Base-by-base conservation (phyloP, 2,888 invertebrate genomes). In the Pachliopta kotzebuea region DNA sequence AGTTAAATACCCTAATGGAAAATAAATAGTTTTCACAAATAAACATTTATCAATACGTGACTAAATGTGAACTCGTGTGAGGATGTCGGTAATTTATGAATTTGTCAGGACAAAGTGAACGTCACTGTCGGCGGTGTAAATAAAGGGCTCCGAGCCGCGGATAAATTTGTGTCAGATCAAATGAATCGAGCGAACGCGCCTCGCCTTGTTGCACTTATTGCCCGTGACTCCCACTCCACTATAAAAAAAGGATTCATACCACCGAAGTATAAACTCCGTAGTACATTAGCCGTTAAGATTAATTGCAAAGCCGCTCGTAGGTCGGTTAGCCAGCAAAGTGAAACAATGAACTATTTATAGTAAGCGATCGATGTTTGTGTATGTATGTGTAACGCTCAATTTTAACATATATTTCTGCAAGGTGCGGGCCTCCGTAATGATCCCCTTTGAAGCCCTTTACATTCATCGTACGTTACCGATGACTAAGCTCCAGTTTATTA, bases 31-130 rank as follows among this genome's bases (percentile, higher is more conserved):
- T 68, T 84, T 86, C 82, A 88, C 86, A 90, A 89, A 89, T 86
- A 75, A 77, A 70, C 68, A 62, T 71, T 79, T 81, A 82, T 84
- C 84, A 88, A 86, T 86, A 81, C 76, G 80, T 78, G 80, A 83
- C 80, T 80, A 85, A 83, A 83, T 80, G 76, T 74, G 73, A 69
- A 69, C 65, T 66, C 73, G 78, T 80, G 79, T 79, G 86, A 90
- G 90, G 90, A 90, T 90, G 90, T 90, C 81, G 89, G 88, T 91
- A 90, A 91, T 91, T 91, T 91, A 91, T 90, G 90, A 90, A 90
- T 90, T 90, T 90, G 90, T 89, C 87, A 87, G 85, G 90, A 88
- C 89, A 87, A 86, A 85, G 85, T 85, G 90, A 86, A 82, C 88
- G 83, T 81, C 76, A 70, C 81, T 65, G 84, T 76, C 82, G 83